phyloP scores from a whole-genome alignment of 2,113 vertebrate species.

The Myiagra hebetior region DNA sequence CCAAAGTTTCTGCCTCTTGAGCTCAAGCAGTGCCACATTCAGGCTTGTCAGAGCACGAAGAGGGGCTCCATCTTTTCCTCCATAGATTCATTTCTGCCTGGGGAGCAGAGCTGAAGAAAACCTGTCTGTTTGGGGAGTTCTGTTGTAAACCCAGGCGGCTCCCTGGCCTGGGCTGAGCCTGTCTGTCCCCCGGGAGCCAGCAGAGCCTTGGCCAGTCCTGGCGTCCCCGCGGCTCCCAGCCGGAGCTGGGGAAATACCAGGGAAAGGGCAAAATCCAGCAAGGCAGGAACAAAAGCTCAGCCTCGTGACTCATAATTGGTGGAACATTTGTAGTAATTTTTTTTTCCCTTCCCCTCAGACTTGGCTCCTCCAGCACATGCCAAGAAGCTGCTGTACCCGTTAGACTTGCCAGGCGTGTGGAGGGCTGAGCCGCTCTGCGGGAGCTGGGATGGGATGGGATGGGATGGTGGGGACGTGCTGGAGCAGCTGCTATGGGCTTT shows the following conservation, averaged over 20 bases:
- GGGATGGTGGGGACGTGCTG: not conserved
- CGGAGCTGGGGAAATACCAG: not conserved
- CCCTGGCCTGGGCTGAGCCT: not conserved
- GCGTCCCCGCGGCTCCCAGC: not conserved
- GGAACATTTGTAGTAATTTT: constrained; percentile 49
- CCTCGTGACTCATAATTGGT: constrained; percentile 49
- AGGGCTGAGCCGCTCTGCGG: not conserved
- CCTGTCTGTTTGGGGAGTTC: rapidly evolving
- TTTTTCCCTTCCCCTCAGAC: constrained; percentile 1
- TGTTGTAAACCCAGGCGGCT: not conserved
- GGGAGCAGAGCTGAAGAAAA: not conserved
- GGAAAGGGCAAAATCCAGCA: constrained; percentile 16
- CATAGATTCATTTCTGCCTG: not conserved
- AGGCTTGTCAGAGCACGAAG: not conserved
- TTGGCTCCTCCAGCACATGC: constrained; percentile 24
- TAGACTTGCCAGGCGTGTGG: constrained; percentile 52
- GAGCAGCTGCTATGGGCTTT: not conserved
- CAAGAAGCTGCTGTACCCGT: constrained; percentile 60
- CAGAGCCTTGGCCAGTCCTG: not conserved
- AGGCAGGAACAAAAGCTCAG: constrained; percentile 25
- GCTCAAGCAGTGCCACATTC: not conserved
- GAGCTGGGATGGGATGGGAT: not conserved
- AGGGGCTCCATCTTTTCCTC: not conserved
- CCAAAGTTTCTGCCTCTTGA: rapidly evolving
- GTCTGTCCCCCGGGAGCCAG: rapidly evolving